Percentiles rank a stretch among this genome's conserved stretches.
phyloP scores from a whole-genome alignment of 2,888 invertebrate genomes.

The Coelinius sp. region DNA sequence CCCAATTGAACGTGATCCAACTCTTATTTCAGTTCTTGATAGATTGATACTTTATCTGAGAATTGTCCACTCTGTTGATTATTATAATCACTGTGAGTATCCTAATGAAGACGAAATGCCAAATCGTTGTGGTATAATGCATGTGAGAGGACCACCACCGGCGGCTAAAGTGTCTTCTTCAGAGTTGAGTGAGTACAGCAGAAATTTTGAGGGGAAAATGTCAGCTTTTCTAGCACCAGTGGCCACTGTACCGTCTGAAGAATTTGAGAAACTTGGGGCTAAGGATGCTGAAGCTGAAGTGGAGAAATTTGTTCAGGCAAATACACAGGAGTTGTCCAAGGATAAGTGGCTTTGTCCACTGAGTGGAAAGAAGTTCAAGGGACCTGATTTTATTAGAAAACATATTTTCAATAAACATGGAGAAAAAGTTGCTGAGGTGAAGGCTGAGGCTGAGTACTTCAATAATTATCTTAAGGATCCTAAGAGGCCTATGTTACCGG shows the following conservation, averaged over 20 bases:
- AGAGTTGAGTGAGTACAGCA: constrained; percentile 82
- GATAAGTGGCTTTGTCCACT: constrained; percentile 99
- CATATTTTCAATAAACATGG: constrained; percentile 98
- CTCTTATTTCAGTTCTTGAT: constrained; percentile 79
- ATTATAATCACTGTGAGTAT: constrained; percentile 99
- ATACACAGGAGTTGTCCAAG: constrained; percentile 96
- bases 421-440: constrained; percentile 97
- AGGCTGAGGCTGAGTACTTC: constrained; percentile 96
- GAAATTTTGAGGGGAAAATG: constrained; percentile 92
- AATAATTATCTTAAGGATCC: constrained; percentile 96
- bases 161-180: constrained; percentile 82
- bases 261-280: constrained; percentile 86
- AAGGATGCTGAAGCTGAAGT: constrained; percentile 85
- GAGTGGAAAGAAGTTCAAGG: constrained; percentile 98
- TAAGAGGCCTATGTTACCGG: constrained; percentile 93
- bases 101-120: constrained; percentile 99
- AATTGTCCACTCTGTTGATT: constrained; percentile 98
- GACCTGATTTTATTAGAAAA: constrained; percentile 98
- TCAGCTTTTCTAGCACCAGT: constrained; percentile 88
- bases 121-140: constrained; percentile 98
- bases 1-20: constrained; percentile 80
- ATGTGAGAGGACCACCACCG: constrained; percentile 92
- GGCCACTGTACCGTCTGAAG: constrained; percentile 80
- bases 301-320: constrained; percentile 95
- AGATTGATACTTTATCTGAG: constrained; percentile 89